phyloP scores from a whole-genome alignment of 2,888 invertebrate genomes.

The Eupithecia dodoneata region DNA sequence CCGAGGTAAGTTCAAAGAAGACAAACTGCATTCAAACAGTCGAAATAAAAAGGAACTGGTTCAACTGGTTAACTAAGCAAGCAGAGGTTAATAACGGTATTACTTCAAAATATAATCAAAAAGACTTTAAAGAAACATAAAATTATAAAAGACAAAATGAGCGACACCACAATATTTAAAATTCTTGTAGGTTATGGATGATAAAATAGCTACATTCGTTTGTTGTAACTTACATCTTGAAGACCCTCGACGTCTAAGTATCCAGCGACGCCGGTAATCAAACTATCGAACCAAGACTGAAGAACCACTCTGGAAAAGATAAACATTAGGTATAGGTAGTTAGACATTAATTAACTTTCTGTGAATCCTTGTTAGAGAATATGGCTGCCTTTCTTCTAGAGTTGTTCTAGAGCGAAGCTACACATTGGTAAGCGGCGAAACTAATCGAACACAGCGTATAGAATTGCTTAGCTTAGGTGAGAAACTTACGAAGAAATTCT shows the following conservation, averaged over 20 bases:
- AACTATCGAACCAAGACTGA: constrained; percentile 61
- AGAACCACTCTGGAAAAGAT: constrained; percentile 64
- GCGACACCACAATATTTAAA: background rate
- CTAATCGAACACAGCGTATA: background rate
- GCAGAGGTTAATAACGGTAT: background rate
- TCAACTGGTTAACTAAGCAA: background rate
- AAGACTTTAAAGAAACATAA: too few relatives aligned
- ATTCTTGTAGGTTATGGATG: background rate
- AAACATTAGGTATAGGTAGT: constrained; percentile 2
- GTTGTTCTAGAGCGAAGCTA: background rate
- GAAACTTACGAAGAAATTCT: background rate
- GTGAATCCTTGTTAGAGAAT: background rate
- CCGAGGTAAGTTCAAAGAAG: background rate
- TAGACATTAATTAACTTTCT: constrained; percentile 29
- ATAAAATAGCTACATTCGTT: background rate
- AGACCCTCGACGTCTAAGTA: constrained; percentile 72
- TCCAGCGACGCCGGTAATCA: constrained; percentile 63
- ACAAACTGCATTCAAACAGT: background rate
- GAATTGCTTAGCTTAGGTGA: background rate
- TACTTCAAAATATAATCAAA: background rate
- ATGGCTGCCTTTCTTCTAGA: background rate
- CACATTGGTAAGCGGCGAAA: background rate
- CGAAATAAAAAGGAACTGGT: background rate
- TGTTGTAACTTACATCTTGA: constrained; percentile 60
- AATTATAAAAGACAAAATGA: background rate